Base-by-base conservation (phyloP, 2,797 vertebrate species). In the Cirrhinus mrigala region DNA sequence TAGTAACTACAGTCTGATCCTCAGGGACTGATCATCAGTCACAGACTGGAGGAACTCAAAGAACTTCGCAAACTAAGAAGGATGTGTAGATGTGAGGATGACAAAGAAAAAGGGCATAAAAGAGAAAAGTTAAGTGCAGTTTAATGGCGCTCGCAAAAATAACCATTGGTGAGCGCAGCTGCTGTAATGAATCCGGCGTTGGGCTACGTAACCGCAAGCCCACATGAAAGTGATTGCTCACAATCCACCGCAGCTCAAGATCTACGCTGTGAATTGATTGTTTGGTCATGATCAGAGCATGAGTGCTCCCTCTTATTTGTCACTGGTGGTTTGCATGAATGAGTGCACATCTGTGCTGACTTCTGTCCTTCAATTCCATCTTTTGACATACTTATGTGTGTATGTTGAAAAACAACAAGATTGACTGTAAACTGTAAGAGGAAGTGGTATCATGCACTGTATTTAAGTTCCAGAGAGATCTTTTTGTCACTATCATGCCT, bases 201-300 rank as follows among this genome's bases (percentile, higher is more conserved):
- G 69, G 60, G 52, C 33, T 58, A 37, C 2, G 27, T 76, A 78
- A 79, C 66, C 76, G 60, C 74, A 82, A 60, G 27, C 74, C 7
- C 46, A 88, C 83, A 87, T 87, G 81, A 85, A 84, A 87, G 73
- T 22, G 79, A 85, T 86, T 80, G 62, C 44, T 84, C 73, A 80
- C 66, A 86, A 70, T 84, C 50, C 66, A 82, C 73, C 44, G 74
- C 71, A 40, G 64, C 69, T 46, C 62, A 60, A 69, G 64, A 86
- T 58, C 80, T 54, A 66, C 40, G 48, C 44, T 77, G 71, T 40
- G 75, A 50, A 70, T 75, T 79, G 78, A 85, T 81, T 87, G 52
- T 88, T 71, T 73, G 68, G 10, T 73, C 64, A 71, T 52, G 76
- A 81, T 54, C 50, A 29, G 87, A 73, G 56, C 71, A 24, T 24